Base-by-base conservation (phyloP, 1,140 invertebrate genomes). In the Pararge aegeria region DNA sequence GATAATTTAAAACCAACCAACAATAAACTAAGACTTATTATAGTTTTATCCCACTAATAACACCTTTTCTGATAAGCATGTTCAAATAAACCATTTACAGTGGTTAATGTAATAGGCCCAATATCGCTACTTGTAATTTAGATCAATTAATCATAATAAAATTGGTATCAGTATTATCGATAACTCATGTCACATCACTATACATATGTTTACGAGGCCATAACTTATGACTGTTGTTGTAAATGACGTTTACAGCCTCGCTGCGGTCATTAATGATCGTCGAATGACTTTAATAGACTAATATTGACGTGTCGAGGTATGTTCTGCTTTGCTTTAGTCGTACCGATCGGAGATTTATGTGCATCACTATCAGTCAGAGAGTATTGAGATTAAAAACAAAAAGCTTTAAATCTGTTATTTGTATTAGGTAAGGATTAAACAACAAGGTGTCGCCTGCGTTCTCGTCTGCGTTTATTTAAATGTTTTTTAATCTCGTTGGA, bases 251-350 rank as follows among this genome's bases (percentile, higher is more conserved):
- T 74, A 83, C 77, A 77, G 59, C 70, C 49, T 53, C 66, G 61
- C 70, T 61, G 59, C 59, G 44, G 61, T 78, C 77, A 75, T 81
- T 82, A 86, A 85, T 79, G 80, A 70, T 73, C 61, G 71, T 69
- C 66, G 59, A 49, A 62, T 64, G 69, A 78, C 63, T 78, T 75
- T 77, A 78, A 79, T 77, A 66, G 66, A 70, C 58, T 68, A 70
- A 73, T 74, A 74, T 72, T 78, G 71, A 80, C 69, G 65, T 70
- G 57, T 60, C 51, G 46, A 61, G 55, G 49, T 65, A 44, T 69
- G 55, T 73, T 64, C 67, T 61, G 58, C 50, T 34, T 61, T 29
- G 60, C 57, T 68, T 67, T 64, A 34, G 54, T 56, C 40, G 46
- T 54, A 58, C 55, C 61, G 66, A 69, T 62, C 40, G 13, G 49